phyloP scores from a whole-genome alignment of 2,797 vertebrate genomes.

The Arrhamphus sclerolepis region DNA sequence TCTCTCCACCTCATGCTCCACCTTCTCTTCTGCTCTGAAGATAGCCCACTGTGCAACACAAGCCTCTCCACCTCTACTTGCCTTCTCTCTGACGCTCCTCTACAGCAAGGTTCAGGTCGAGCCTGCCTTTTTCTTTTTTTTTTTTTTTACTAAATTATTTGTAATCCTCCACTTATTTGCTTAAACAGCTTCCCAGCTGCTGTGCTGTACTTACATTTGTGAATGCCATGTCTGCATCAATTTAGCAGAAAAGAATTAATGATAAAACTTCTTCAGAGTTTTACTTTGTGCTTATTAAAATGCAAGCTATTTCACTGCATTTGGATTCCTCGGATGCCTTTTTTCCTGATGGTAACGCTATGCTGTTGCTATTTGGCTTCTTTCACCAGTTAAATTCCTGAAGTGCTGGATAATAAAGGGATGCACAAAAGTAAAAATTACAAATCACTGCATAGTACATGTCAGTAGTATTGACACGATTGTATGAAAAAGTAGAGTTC shows the following conservation, averaged over 20 bases:
- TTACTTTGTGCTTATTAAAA: slow-evolving; percentile 70
- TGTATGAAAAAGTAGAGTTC: slow-evolving; percentile 47
- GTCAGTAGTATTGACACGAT: slow-evolving; percentile 36
- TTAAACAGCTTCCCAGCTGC: slow-evolving; percentile 58
- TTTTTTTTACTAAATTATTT: slow-evolving; percentile 35
- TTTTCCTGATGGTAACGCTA: slow-evolving; percentile 16
- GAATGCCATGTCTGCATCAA: slow-evolving; percentile 52
- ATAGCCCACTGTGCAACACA: slow-evolving; percentile 32
- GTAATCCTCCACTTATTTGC: slow-evolving; percentile 33
- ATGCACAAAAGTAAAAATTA: slow-evolving; percentile 44
- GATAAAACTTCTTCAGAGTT: slow-evolving; percentile 62
- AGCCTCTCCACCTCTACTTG: slow-evolving; percentile 41
- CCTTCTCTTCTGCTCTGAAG: slow-evolving; percentile 83
- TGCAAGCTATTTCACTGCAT: slow-evolving; percentile 64
- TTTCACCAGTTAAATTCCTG: slow-evolving; percentile 13
- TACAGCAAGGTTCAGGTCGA: slow-evolving; percentile 34
- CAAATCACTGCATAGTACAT: slow-evolving; percentile 33
- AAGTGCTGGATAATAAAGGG: slow-evolving; percentile 23
- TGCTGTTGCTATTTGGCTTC: slow-evolving; percentile 34
- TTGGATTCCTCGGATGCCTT: slow-evolving; percentile 48
- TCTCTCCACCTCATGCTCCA: slow-evolving; percentile 97
- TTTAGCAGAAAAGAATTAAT: slow-evolving; percentile 73
- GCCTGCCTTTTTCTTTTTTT: slow-evolving; percentile 4
- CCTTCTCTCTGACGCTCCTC: slow-evolving; percentile 15
- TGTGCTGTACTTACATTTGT: slow-evolving; percentile 63